Percentiles rank a stretch among this genome's conserved stretches.
phyloP scores from a whole-genome alignment of 2,113 vertebrate species.

The Hipposideros armiger region DNA sequence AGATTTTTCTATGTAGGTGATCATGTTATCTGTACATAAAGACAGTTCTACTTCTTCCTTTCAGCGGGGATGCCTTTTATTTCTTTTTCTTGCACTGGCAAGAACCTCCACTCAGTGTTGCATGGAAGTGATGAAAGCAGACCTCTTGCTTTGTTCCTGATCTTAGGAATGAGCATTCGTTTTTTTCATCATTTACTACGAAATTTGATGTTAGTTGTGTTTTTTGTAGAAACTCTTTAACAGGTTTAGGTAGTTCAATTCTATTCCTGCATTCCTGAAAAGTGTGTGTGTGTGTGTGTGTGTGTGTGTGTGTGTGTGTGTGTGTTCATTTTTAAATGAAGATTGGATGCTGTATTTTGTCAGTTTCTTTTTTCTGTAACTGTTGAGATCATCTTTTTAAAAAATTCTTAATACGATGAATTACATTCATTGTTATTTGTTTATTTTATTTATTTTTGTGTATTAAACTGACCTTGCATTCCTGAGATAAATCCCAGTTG shows the following conservation, averaged over 20 bases:
- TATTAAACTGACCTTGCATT: not conserved
- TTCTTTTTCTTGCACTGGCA: not conserved
- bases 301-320: too few relatives aligned
- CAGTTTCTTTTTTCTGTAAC: conserved; percentile 19
- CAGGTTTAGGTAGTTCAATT: conserved; percentile 8
- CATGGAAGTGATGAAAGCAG: not conserved
- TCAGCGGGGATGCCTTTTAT: not conserved
- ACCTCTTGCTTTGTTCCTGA: not conserved
- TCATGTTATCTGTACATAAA: conserved; percentile 4
- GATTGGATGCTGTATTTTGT: not conserved
- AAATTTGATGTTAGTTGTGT: not conserved
- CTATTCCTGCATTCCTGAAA: not conserved
- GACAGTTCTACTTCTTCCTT: not conserved
- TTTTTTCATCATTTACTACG: not conserved
- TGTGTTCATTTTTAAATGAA: not conserved
- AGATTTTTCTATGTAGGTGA: conserved; percentile 12
- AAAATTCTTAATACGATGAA: conserved; percentile 16
- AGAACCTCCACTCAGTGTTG: not conserved
- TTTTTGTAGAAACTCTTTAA: not conserved
- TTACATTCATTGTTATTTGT: not conserved
- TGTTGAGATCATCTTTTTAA: not conserved
- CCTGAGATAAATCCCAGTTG: not conserved
- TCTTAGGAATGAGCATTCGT: not conserved
- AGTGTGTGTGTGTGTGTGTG: too few relatives aligned
- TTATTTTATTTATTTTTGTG: not conserved